Evolutionary conservation across 1,140 invertebrate species (phyloP).

Genomic region (Anastatus disparis): DNA sequence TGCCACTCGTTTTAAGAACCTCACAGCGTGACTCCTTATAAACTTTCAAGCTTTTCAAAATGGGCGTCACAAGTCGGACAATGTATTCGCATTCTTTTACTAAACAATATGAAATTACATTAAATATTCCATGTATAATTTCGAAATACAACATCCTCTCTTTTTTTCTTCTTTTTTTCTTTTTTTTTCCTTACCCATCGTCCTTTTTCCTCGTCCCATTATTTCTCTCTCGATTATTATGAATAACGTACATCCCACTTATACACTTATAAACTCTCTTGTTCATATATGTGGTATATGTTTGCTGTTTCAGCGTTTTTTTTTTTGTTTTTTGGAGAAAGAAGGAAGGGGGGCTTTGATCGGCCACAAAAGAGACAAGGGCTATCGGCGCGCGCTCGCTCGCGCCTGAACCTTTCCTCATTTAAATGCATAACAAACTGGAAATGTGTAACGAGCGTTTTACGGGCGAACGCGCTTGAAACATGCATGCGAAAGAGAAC

Average conservation of each 20-base stretch:
- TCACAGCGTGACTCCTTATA: no score
- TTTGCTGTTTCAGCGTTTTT: conserved; percentile 52
- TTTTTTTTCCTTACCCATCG: no score
- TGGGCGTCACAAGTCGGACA: neutral
- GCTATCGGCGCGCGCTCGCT: neutral
- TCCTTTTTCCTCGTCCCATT: no score
- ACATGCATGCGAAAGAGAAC: neutral
- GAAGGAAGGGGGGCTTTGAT: conserved; percentile 37
- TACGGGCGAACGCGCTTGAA: conserved; percentile 50
- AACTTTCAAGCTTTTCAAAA: no score
- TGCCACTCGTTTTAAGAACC: no score
- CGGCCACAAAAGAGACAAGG: conserved; percentile 29
- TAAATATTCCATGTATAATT: neutral
- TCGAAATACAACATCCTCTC: neutral
- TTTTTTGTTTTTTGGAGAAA: no score
- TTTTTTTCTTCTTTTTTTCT: no score
- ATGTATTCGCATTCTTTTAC: neutral
- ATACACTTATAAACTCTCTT: no score
- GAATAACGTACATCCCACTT: no score
- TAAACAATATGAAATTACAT: conserved; percentile 19
- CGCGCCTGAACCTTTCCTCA: no score
- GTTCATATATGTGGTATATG: neutral
- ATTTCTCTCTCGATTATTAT: no score
- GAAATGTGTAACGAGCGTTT: conserved; percentile 63
- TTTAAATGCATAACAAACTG: conserved; percentile 66